A percentile compares a stretch with the other conserved stretches of the same genome.
These are phyloP conservation scores for Trisateles emortualis DNA, from an alignment of 2,888 invertebrate species.

Conservation along the genomic window DNA sequence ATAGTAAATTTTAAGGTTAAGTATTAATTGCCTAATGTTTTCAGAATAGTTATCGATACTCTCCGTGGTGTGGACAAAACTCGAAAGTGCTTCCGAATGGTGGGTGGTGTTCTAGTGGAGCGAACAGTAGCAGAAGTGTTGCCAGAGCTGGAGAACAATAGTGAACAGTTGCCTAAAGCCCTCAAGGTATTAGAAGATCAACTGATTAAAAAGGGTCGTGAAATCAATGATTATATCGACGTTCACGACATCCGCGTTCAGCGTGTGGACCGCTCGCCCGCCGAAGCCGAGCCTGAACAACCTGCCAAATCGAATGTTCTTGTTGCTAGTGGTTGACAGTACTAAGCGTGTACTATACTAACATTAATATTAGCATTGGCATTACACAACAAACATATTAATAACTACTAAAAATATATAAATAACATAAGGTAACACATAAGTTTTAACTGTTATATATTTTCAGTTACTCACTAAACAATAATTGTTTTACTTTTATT, in stretches of 20 bases:
- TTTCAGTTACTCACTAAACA: background rate
- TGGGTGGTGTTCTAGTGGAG: slow-evolving; percentile 97
- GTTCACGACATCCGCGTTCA: slow-evolving; percentile 95
- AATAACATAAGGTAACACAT: too few relatives aligned
- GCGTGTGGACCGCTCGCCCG: slow-evolving; percentile 62
- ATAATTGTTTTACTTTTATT: background rate
- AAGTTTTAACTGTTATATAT: background rate
- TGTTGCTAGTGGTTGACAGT: slow-evolving; percentile 79
- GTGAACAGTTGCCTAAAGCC: slow-evolving; percentile 93
- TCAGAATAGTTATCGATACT: slow-evolving; percentile 97
- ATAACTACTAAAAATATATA: too few relatives aligned
- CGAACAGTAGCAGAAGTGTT: slow-evolving; percentile 96
- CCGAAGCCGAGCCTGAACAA: slow-evolving; percentile 55
- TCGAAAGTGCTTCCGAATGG: slow-evolving; percentile 96
- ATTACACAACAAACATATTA: too few relatives aligned
- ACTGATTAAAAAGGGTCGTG: slow-evolving; percentile 94
- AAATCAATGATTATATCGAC: slow-evolving; percentile 97
- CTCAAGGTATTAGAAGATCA: slow-evolving; percentile 93
- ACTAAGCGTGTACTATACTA: background rate
- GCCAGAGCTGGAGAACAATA: slow-evolving; percentile 93
- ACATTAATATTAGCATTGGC: slow-evolving; percentile 4
- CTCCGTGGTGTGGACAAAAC: slow-evolving; percentile 93
- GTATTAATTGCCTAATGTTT: slow-evolving; percentile 36
- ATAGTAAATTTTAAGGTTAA: slow-evolving; percentile 7
- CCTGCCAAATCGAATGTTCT: slow-evolving; percentile 85